Evolutionary conservation across 1,140 invertebrate genomes (phyloP), one percentile per base, ranked within the genome.

Genomic region (Cydia strobilella): DNA sequence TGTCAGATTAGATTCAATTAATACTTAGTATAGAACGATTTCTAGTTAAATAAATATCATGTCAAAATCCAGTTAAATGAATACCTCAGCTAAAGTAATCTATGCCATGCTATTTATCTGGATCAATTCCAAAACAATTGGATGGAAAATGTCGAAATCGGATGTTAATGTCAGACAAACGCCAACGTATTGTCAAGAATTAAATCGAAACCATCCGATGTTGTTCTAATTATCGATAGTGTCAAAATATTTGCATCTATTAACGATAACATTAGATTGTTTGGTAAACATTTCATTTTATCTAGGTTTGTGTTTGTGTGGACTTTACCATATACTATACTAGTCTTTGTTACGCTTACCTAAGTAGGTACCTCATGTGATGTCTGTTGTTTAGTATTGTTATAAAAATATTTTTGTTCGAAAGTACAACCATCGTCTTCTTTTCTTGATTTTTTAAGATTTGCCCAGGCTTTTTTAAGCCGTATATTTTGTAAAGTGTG

Each of bases 71-170:
- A 63, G 27, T 63, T 63, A 63, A 27, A 20, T 27, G 1, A 63
- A 63, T 63, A 63, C 9, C 23, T 27, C 20, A 25, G 62, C 62
- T 23, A 63, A 63, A 27, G 25, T 27, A 63, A 63, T 23, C 20
- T 13, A 27, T 25, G 12, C 62, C 18, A 27, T 63, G 20, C 20
- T 12, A 63, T 27, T 45, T 45, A 45, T 51, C 15, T 65, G 63
- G 63, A 65, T 31, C 63, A 65, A 65, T 65, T 65, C 63, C 63
- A 65, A 59, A 54, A 59, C 54, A 59, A 65, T 65, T 65, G 27
- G 12, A n/a, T 65, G 23, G 54, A 31, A 65, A 65, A 35, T 35
- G 63, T 65, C 25, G 63, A 59, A 65, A 65, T 65, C 63, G 63
- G 27, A 65, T 35, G 63, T 65, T 15, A 35, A 65, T 65, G 27